These are phyloP conservation scores for Drosophila dunni DNA, from an alignment of 1,140 invertebrate genomes.

Conservation along the genomic window DNA sequence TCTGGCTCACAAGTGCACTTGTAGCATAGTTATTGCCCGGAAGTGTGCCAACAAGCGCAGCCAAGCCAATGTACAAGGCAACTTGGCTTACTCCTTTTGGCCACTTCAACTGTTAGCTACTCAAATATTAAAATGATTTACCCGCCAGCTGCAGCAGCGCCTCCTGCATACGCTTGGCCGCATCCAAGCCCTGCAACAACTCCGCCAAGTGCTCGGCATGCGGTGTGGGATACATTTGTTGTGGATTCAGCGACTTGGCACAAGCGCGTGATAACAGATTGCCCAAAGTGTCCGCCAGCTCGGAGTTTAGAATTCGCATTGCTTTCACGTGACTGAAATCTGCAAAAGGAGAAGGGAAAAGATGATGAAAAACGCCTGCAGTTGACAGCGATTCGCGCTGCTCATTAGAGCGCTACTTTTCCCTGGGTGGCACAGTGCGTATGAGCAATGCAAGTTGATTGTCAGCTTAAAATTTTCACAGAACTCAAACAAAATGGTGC, in stretches of 20 bases:
- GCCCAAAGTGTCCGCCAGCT: constrained; percentile 96
- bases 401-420: neutral
- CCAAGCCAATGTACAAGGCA: neutral
- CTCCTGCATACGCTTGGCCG: constrained; percentile 86
- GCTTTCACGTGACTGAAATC: constrained; percentile 94
- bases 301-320: constrained; percentile 92
- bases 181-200: constrained; percentile 84
- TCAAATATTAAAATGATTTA: constrained; percentile 84
- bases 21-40: constrained; percentile 58
- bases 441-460: constrained; percentile 35
- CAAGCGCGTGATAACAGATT: constrained; percentile 94
- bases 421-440: neutral
- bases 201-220: constrained; percentile 85
- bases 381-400: neutral
- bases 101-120: constrained; percentile 61
- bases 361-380: neutral
- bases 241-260: constrained; percentile 91
- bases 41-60: constrained; percentile 41
- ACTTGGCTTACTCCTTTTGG: constrained; percentile 22
- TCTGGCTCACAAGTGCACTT: constrained; percentile 63
- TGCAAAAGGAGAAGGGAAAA: constrained; percentile 84
- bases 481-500: neutral
- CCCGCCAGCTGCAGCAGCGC: constrained; percentile 87
- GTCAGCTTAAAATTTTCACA: constrained; percentile 16
- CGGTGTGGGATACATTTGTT: constrained; percentile 89